Evolutionary conservation across 1,140 invertebrate species (phyloP).

Genomic region (Hypsibius dujardini): DNA sequence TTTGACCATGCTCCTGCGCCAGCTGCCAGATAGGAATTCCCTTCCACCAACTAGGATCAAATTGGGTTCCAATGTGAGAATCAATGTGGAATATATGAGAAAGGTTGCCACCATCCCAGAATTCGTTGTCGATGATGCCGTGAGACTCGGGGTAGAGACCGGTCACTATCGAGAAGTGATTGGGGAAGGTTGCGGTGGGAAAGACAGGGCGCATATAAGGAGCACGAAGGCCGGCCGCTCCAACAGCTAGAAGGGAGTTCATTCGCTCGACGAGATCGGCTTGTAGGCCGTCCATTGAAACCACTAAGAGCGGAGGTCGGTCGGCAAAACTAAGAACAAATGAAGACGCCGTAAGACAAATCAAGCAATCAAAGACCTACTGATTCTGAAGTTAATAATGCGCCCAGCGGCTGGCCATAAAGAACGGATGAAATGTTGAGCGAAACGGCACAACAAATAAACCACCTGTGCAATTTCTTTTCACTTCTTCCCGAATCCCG

Average conservation of each 20-base stretch:
- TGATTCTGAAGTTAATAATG: not conserved
- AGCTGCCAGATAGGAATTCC: conserved; percentile 1
- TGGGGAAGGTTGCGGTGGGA: conserved; percentile 29
- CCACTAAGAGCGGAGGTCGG: conserved; percentile 26
- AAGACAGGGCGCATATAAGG: conserved; percentile 14
- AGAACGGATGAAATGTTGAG: too few species aligned
- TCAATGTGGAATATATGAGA: too few species aligned
- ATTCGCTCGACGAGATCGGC: conserved; percentile 27
- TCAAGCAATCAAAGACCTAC: not conserved
- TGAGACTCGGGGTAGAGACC: conserved; percentile 50
- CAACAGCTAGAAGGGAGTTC: not conserved
- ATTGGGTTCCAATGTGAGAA: too few species aligned
- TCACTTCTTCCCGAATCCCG: not conserved
- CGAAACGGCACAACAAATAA: too few species aligned
- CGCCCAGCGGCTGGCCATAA: not conserved
- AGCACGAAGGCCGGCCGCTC: not conserved
- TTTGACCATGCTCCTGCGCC: not conserved
- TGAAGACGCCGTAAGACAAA: not conserved
- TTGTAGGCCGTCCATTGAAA: conserved; percentile 35
- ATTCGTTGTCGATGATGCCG: conserved; percentile 48
- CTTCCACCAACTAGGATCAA: not conserved
- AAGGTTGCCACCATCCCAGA: conserved; percentile 37
- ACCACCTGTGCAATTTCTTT: not conserved
- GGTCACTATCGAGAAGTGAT: conserved; percentile 36
- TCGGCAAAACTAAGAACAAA: not conserved